A percentile compares a stretch with the other conserved stretches of the same genome.
These are phyloP conservation scores for Syngnathus rostellatus DNA, from an alignment of 2,797 vertebrate genomes.

Conservation along the genomic window DNA sequence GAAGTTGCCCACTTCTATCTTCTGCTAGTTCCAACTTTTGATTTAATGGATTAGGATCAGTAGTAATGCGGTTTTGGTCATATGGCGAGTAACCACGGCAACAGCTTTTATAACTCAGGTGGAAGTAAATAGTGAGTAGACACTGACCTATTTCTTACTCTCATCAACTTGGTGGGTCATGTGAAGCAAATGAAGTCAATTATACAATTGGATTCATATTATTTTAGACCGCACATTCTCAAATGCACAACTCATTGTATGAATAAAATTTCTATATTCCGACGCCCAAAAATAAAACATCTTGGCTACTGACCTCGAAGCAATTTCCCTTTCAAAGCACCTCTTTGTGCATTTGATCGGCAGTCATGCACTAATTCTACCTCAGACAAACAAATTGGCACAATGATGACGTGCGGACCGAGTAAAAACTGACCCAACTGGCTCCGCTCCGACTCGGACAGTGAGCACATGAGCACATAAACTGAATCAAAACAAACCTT, in stretches of 20 bases:
- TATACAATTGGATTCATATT: background rate
- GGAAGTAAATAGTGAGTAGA: constrained; percentile 9
- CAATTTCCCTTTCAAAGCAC: constrained; percentile 24
- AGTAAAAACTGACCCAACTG: background rate
- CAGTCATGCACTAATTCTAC: constrained; percentile 19
- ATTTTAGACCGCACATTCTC: too few relatives aligned
- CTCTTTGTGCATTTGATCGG: constrained; percentile 29
- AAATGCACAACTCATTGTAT: too few relatives aligned
- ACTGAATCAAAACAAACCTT: background rate
- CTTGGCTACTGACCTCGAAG: constrained; percentile 24
- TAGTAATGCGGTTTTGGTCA: constrained; percentile 1
- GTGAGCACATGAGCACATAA: background rate
- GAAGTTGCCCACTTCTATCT: background rate
- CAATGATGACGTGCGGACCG: background rate
- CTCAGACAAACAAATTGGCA: constrained; percentile 8
- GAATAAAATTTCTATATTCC: background rate
- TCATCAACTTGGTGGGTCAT: constrained; percentile 16
- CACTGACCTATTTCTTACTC: constrained; percentile 32
- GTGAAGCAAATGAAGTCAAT: background rate
- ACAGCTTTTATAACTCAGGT: constrained; percentile 22
- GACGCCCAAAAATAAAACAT: background rate
- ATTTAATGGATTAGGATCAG: background rate
- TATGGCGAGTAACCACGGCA: constrained; percentile 18
- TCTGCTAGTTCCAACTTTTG: background rate
- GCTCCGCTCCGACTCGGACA: background rate